phyloP scores from a whole-genome alignment of 2,888 invertebrate species.

The Cyclophora punctaria region DNA sequence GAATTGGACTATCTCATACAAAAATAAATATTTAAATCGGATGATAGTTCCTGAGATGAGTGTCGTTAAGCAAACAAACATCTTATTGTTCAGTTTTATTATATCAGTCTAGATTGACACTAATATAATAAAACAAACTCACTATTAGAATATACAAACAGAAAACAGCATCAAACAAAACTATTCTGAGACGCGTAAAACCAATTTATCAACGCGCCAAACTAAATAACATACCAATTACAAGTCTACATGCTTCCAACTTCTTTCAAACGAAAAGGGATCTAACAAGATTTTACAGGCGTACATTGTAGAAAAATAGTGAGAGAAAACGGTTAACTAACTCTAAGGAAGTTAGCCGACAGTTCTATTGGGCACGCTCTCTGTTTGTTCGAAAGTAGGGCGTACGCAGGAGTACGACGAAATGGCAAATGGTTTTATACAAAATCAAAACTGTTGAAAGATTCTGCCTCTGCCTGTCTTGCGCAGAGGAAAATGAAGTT shows the following conservation, averaged over 20 bases:
- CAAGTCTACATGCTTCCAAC: not conserved
- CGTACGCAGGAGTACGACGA: not conserved
- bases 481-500: too few species aligned
- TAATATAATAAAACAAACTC: too few species aligned
- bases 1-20: too few species aligned
- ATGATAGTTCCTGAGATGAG: too few species aligned
- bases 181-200: not conserved
- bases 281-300: constrained; percentile 16
- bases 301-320: constrained; percentile 18
- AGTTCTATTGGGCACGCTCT: constrained; percentile 19
- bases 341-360: constrained; percentile 26
- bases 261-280: constrained; percentile 9
- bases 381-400: constrained; percentile 9
- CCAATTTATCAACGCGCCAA: not conserved
- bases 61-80: too few species aligned
- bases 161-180: too few species aligned
- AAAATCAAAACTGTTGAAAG: too few species aligned
- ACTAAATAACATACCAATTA: constrained; percentile 8
- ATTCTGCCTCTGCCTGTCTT: too few species aligned
- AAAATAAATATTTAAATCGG: too few species aligned
- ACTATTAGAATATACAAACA: too few species aligned
- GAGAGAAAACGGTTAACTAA: constrained; percentile 23
- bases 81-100: too few species aligned
- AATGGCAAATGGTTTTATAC: not conserved
- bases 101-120: too few species aligned